Base-by-base conservation (phyloP, 1,140 invertebrate species). In the Eubasilissa regina region DNA sequence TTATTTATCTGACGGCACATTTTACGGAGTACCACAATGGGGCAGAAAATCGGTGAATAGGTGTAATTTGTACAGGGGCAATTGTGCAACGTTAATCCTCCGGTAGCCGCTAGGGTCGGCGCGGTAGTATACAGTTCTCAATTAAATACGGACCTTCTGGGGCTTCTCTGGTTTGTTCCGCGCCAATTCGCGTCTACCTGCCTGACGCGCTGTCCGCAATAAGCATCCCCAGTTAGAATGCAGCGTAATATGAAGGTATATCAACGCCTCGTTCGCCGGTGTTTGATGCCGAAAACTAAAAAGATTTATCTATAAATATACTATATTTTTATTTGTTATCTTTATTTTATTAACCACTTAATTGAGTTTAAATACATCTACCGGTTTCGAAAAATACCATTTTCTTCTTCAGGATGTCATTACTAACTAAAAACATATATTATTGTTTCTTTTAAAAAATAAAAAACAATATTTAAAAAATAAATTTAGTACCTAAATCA, bases 11-110 rank as follows among this genome's bases (percentile, higher is more conserved):
- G 45, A 53, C 53, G 73, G 73, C 55, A 43, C 25, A 35, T 35
- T 70, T 47, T 62, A 64, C 55, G 56, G 43, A 48, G 44, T 6
- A 10, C 15, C 56, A 76, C 58, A 76, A 76, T 58, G 25, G 74
- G n/a, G n/a, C 43, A 19, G 11, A 21, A 48, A 64, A 76, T 60
- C 47, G 13, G 8, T 77, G 77, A 78, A 58, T 78, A 47, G 77
- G 55, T 78, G 25, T 56, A 53, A 21, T 68, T 78, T 79, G 66
- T 80, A 25, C 48, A 56, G 47, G 48, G 44, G 73, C 64, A 80
- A 80, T 80, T 80, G 79, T 76, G 79, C 74, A 76, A 75, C 25
- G 15, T 77, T 80, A 80, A 80, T 80, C 73, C 74, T n/a, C 35
- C 48, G 48, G 47, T 44, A 73, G 56, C 45, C 35, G 56, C 66